phyloP scores from a whole-genome alignment of 2,888 invertebrate genomes.

The Brachyptera risi region DNA sequence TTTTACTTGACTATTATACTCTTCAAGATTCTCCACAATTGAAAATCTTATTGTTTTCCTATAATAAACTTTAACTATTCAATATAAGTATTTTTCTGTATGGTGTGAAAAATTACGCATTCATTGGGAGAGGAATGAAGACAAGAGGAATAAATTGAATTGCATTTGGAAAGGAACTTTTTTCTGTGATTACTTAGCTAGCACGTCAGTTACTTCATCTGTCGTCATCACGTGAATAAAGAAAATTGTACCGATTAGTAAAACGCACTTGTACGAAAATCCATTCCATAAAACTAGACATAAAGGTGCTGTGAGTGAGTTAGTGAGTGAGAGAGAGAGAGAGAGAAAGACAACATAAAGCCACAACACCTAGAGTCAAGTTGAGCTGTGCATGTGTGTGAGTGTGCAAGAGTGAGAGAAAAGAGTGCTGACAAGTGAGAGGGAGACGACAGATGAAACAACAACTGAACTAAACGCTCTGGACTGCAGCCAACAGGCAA shows the following conservation, averaged over 20 bases:
- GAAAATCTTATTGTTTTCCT: too few species aligned
- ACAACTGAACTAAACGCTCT: slow-evolving; percentile 28
- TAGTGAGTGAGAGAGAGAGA: too few species aligned
- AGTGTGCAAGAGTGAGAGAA: slow-evolving; percentile 40
- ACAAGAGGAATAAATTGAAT: too few species aligned
- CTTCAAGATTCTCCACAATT: too few species aligned
- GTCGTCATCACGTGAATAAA: slow-evolving; percentile 23
- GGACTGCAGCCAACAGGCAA: slow-evolving; percentile 45
- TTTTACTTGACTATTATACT: too few species aligned
- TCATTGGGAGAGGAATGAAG: too few species aligned
- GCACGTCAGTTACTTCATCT: slow-evolving; percentile 30
- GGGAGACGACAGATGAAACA: slow-evolving; percentile 42
- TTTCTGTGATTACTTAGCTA: too few species aligned
- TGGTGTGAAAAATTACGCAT: too few species aligned
- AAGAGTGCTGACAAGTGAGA: slow-evolving; percentile 48
- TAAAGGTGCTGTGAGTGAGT: slow-evolving; percentile 17
- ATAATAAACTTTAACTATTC: too few species aligned
- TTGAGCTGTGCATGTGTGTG: slow-evolving; percentile 27
- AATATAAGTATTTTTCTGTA: too few species aligned
- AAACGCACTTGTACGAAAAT: slow-evolving; percentile 6
- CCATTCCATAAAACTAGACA: slow-evolving; percentile 12
- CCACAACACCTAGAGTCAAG: slow-evolving; percentile 9
- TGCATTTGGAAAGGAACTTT: too few species aligned
- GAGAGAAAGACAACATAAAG: too few species aligned
- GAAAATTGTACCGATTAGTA: slow-evolving; percentile 12